Evolutionary conservation across 2,113 vertebrate genomes (phyloP).

Genomic region (Geococcyx californianus): DNA sequence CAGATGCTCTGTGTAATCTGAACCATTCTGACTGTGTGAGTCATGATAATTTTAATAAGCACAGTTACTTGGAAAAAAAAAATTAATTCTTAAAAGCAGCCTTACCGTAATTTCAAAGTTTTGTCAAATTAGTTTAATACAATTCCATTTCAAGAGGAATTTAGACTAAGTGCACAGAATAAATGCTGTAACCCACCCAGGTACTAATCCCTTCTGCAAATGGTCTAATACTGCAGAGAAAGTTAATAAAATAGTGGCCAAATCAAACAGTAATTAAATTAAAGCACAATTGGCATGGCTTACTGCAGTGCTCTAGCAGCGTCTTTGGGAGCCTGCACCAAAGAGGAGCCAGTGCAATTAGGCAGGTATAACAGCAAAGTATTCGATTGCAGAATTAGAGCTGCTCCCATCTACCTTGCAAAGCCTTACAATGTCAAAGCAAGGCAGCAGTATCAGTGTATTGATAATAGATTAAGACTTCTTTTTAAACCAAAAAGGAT

Average conservation of each 20-base stretch:
- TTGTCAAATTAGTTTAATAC: neutral
- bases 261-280: conserved; percentile 23
- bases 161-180: neutral
- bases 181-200: neutral
- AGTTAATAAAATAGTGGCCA: neutral
- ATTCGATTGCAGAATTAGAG: neutral
- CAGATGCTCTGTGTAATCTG: neutral
- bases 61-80: neutral
- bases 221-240: neutral
- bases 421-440: conserved; percentile 9
- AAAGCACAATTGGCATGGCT: neutral
- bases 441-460: neutral
- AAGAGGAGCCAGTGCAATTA: neutral
- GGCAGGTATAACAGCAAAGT: neutral
- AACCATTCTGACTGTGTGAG: neutral
- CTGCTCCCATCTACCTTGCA: neutral
- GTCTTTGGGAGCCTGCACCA: neutral
- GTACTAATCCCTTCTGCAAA: neutral
- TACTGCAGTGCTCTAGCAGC: neutral
- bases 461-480: neutral
- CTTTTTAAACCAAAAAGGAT: neutral
- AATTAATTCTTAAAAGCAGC: neutral
- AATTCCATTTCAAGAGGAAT: neutral
- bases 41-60: neutral
- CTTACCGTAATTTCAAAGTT: neutral